A percentile compares a stretch with the other conserved stretches of the same genome.
Conservation (phyloP, 2,797 vertebrate species). For the Rhodeus uyekii region DNA sequence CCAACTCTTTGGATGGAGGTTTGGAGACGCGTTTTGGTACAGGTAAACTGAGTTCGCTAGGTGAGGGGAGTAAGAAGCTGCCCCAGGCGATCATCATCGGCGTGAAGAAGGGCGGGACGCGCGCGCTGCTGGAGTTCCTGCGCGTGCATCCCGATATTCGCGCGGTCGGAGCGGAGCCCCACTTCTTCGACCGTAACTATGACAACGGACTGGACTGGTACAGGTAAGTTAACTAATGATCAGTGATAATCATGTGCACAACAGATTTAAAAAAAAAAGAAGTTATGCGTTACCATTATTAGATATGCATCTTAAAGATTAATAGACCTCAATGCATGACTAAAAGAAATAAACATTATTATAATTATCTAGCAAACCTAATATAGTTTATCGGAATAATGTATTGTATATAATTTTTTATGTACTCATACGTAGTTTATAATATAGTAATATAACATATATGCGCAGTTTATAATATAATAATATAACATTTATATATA, state of each 20-base stretch:
- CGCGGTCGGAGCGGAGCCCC: conserved; percentile 91
- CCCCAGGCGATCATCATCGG: conserved; percentile 70
- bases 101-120: conserved; percentile 80
- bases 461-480: too few relatives aligned
- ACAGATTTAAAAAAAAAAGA: not conserved
- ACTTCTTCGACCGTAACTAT: conserved; percentile 95
- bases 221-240: conserved; percentile 70
- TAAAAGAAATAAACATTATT: not conserved
- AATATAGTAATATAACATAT: too few relatives aligned
- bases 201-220: conserved; percentile 86
- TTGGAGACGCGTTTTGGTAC: conserved; percentile 59
- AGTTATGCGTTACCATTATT: not conserved
- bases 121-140: conserved; percentile 93
- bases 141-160: conserved; percentile 91
- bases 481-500: not conserved
- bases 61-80: conserved; percentile 76
- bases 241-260: not conserved
- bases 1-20: conserved; percentile 57
- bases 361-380: not conserved
- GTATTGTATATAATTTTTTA: not conserved
- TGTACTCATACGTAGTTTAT: too few relatives aligned
- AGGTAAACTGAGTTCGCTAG: conserved; percentile 71
- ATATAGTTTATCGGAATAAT: not conserved
- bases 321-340: not conserved
- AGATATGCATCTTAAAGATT: not conserved